A percentile compares a stretch with the other conserved stretches of the same genome.
Evolutionary conservation across 1,140 invertebrate species (phyloP).

Genomic region (Bombus fervidus): DNA sequence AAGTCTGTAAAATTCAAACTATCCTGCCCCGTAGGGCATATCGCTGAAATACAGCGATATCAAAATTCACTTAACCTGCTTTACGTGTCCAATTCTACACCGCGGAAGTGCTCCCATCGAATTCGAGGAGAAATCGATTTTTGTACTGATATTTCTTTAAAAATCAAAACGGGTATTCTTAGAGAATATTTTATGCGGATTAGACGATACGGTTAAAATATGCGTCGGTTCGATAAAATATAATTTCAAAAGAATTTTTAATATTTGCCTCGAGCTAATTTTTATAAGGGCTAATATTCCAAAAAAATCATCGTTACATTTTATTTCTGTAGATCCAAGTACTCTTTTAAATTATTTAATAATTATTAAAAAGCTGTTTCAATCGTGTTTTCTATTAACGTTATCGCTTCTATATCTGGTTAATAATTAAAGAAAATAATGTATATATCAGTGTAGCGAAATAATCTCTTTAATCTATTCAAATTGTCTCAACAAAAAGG

Average conservation of each 20-base stretch:
- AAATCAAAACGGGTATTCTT: background rate
- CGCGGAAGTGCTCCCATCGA: too few relatives aligned
- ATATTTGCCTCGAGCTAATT: background rate
- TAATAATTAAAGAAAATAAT: too few relatives aligned
- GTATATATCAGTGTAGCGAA: background rate
- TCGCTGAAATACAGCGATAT: background rate
- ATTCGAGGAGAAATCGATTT: too few relatives aligned
- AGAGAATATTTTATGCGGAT: background rate
- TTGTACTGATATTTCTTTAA: background rate
- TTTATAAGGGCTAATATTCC: background rate
- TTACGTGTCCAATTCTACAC: too few relatives aligned
- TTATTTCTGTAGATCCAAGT: too few relatives aligned
- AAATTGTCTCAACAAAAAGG: background rate
- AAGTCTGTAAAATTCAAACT: constrained; percentile 1
- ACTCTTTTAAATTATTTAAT: too few relatives aligned
- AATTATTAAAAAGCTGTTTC: too few relatives aligned
- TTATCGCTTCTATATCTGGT: too few relatives aligned
- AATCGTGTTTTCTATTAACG: too few relatives aligned
- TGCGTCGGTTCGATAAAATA: background rate
- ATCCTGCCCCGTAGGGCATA: background rate
- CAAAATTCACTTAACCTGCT: constrained; percentile 1
- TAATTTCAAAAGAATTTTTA: background rate
- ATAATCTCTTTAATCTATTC: background rate
- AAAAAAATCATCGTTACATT: background rate
- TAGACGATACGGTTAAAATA: too few relatives aligned